Base-by-base conservation (phyloP, 2,113 vertebrate species). In the Corynorhinus townsendii region DNA sequence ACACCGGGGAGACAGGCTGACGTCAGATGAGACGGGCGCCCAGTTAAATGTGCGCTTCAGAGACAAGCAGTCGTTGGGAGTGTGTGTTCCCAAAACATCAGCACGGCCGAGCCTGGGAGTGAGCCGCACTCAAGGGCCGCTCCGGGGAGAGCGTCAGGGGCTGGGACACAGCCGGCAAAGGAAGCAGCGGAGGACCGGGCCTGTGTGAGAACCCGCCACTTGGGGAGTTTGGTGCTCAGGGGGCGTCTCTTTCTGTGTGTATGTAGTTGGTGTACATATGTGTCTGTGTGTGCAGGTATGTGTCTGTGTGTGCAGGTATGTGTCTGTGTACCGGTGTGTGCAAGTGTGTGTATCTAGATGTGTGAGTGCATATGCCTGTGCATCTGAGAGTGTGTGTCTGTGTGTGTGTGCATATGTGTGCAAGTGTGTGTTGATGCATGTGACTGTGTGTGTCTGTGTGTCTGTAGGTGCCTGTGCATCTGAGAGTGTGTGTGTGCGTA, bases 401-500 rank as follows among this genome's bases (percentile, higher is more conserved):
- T 69, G n/a, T 33, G 28, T 49, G 4, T 62, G 26, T 12, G 26
- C 10, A n/a, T 56, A 3, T 56, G 1, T 81, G n/a, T 54, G 47
- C 28, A 14, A 17, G 38, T 68, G 15, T 30, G 38, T 66, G 20
- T 24, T 20, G 8, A 24, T 24, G 56, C 20, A 8, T 59, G 22
- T 59, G 17, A 20, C 54, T 68, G 12, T 52, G 15, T 3, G 20
- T 35, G 20, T 20, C 4, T 20, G 40, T 43, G 26, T 43, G 6
- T 14, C 2, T 6, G 71, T 45, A 3, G 22, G 11, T 30, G 8
- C 40, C 4, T n/a, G 30, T 83, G 56, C 4, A 71, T 49, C 4
- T 26, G 14, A 22, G 47, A 0, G 7, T 3, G 9, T 19, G 14
- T 33, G 35, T 3, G 4, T 7, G 0, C 16, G 8, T 17, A 11